These are phyloP conservation scores for Anguilla megastoma DNA, from an alignment of 2,797 vertebrate genomes.

Conservation along the genomic window DNA sequence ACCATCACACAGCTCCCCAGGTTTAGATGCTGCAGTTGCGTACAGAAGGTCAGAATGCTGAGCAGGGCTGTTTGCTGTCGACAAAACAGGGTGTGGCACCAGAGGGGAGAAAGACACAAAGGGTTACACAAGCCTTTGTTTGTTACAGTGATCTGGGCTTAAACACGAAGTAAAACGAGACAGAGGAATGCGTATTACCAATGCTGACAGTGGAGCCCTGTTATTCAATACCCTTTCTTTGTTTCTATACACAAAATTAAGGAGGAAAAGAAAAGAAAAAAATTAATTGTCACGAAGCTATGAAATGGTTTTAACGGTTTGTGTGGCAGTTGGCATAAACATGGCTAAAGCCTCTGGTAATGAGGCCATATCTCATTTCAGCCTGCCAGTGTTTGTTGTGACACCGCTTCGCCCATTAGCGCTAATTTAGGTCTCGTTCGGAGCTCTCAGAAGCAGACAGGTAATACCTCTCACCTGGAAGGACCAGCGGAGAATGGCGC, in stretches of 20 bases:
- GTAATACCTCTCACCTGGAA: slow-evolving; percentile 20
- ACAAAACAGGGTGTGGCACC: slow-evolving; percentile 57
- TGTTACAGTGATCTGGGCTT: slow-evolving; percentile 2
- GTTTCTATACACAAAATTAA: slow-evolving; percentile 22
- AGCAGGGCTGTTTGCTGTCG: slow-evolving; percentile 92
- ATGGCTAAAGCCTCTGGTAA: slow-evolving; percentile 37
- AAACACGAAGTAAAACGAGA: slow-evolving; percentile 35
- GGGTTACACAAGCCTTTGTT: slow-evolving; percentile 11
- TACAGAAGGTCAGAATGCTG: slow-evolving; percentile 95
- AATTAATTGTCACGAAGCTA: slow-evolving; percentile 40
- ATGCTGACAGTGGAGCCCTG: slow-evolving; percentile 37
- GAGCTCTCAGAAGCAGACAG: slow-evolving; percentile 20
- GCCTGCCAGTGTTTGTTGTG: not conserved
- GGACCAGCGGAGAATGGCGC: not conserved
- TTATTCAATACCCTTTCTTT: slow-evolving; percentile 15
- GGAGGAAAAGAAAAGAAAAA: not conserved
- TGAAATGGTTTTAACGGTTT: slow-evolving; percentile 48
- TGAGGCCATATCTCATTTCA: slow-evolving; percentile 52
- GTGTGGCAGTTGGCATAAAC: slow-evolving; percentile 22
- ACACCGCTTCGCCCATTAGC: not conserved
- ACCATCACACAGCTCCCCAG: slow-evolving; percentile 96
- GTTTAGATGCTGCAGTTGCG: slow-evolving; percentile 91
- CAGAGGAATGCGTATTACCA: slow-evolving; percentile 18
- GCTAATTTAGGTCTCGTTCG: slow-evolving; percentile 11
- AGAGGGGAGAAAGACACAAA: slow-evolving; percentile 10